These are phyloP conservation scores for Taenioides sp. DNA, from an alignment of 2,797 vertebrate genomes.

Conservation along the genomic window DNA sequence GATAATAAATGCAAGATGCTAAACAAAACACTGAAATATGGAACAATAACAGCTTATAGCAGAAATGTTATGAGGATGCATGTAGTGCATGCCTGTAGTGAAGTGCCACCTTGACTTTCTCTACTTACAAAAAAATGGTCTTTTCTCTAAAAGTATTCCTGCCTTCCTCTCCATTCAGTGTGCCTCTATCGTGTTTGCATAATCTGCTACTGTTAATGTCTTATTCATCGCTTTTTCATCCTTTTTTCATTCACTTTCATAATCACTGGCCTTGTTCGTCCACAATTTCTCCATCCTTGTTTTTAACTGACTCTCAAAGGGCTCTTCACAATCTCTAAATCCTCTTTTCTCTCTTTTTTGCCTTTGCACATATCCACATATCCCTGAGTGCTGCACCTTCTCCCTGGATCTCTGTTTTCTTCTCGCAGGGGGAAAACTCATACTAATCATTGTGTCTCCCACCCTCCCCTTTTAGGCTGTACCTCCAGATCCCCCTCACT, in stretches of 20 bases:
- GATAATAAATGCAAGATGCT: not conserved
- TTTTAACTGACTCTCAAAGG: slow-evolving; percentile 56
- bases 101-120: slow-evolving; percentile 20
- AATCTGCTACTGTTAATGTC: slow-evolving; percentile 8
- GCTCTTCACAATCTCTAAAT: slow-evolving; percentile 55
- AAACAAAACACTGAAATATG: not conserved
- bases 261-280: slow-evolving; percentile 56
- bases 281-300: slow-evolving; percentile 41
- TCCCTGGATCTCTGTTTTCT: slow-evolving; percentile 44
- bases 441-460: slow-evolving; percentile 60
- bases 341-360: slow-evolving; percentile 49
- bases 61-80: slow-evolving; percentile 11
- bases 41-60: not conserved
- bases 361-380: slow-evolving; percentile 37
- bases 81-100: not conserved
- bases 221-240: slow-evolving; percentile 39
- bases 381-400: slow-evolving; percentile 29
- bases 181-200: slow-evolving; percentile 6
- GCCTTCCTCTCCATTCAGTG: slow-evolving; percentile 17
- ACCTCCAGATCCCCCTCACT: slow-evolving; percentile 40
- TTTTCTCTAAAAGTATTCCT: slow-evolving; percentile 21
- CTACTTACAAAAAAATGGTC: slow-evolving; percentile 5
- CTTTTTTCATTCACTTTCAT: slow-evolving; percentile 55
- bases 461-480: slow-evolving; percentile 34
- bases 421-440: slow-evolving; percentile 54